phyloP scores from a whole-genome alignment of 2,113 vertebrate species.

The Pitta sordida region DNA sequence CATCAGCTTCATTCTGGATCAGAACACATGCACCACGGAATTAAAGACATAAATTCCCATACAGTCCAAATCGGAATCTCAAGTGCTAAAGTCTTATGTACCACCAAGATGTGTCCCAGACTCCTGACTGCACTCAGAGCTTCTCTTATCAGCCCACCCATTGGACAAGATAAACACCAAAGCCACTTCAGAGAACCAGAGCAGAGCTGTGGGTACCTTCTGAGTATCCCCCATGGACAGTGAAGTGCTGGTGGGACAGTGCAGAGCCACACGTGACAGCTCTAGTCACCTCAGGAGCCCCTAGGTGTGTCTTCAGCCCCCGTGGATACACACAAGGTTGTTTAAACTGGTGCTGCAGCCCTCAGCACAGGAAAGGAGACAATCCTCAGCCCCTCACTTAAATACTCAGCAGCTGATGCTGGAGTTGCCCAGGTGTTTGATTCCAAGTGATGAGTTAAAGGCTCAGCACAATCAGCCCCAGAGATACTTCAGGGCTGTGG shows the following conservation, averaged over 20 bases:
- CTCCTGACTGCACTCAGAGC: not conserved
- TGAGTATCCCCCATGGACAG: not conserved
- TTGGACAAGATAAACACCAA: not conserved
- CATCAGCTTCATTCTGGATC: not conserved
- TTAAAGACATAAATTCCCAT: not conserved
- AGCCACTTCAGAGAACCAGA: not conserved
- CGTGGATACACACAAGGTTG: rapidly evolving
- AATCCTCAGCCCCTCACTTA: not conserved
- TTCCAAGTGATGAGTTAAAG: not conserved
- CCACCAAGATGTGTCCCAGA: rapidly evolving
- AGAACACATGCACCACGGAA: not conserved
- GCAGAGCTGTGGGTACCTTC: not conserved
- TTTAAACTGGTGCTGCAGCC: not conserved
- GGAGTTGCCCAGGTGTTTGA: not conserved
- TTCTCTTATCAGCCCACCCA: not conserved
- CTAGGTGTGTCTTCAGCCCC: not conserved
- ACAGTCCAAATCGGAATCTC: not conserved
- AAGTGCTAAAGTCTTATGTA: not conserved
- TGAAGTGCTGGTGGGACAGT: not conserved
- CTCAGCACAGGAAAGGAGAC: rapidly evolving
- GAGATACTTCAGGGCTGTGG: not conserved
- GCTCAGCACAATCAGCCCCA: not conserved
- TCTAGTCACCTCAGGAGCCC: not conserved
- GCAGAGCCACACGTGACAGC: not conserved
- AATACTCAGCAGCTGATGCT: not conserved